These are phyloP conservation scores for Tautogolabrus adspersus DNA, from an alignment of 2,113 vertebrate species.

Conservation along the genomic window DNA sequence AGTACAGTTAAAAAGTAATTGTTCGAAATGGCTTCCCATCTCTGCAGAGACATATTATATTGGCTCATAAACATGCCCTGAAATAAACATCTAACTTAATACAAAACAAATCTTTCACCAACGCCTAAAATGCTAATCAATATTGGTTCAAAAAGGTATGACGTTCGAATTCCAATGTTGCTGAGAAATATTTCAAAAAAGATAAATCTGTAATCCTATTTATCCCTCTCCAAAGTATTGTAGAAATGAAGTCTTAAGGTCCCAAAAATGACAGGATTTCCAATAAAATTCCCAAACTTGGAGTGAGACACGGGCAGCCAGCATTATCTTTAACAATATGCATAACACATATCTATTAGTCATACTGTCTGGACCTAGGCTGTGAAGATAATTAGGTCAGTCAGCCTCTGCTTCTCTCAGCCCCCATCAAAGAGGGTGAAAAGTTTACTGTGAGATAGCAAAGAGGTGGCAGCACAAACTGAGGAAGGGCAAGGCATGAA, in stretches of 20 bases:
- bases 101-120: no score
- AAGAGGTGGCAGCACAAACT: conserved; percentile 1
- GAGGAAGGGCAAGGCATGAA: conserved; percentile 60
- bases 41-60: no score
- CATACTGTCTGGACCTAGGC: not conserved
- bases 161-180: no score
- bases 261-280: not conserved
- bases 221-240: not conserved
- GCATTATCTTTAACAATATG: not conserved
- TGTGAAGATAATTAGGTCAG: not conserved
- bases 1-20: no score
- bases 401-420: conserved; percentile 1
- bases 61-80: no score
- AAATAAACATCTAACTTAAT: no score
- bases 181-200: no score
- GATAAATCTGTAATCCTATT: no score
- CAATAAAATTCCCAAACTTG: not conserved
- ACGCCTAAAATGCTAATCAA: no score
- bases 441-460: conserved; percentile 52
- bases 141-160: no score
- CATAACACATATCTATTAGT: not conserved
- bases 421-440: conserved; percentile 27
- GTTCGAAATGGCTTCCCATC: no score
- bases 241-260: not conserved
- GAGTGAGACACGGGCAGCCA: not conserved